A percentile compares a stretch with the other conserved stretches of the same genome.
Conservation (phyloP, 1,140 invertebrate genomes). For the Drosophila nigrodunni region DNA sequence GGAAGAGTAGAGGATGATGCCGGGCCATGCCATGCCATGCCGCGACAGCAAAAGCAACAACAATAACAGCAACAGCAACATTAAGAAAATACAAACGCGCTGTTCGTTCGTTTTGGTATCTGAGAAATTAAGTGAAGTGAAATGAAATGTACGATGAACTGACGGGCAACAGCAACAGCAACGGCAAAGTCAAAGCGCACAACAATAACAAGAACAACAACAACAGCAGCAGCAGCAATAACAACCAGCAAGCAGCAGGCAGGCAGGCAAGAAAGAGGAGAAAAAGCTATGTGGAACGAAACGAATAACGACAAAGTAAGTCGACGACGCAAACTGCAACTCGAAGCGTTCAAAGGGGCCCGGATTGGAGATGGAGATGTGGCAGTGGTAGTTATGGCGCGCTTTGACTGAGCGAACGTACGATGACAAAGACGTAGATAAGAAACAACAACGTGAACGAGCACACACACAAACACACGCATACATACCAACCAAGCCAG, state of each 20-base stretch:
- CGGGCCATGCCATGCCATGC: conserved; percentile 1
- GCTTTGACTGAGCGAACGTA: conserved; percentile 73
- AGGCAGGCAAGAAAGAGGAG: background rate
- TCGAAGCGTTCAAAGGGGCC: conserved; percentile 61
- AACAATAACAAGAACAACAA: conserved; percentile 23
- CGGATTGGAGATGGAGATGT: conserved; percentile 40
- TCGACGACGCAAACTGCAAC: conserved; percentile 61
- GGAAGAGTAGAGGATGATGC: background rate
- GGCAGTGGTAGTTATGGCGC: conserved; percentile 78
- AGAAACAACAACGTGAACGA: conserved; percentile 75
- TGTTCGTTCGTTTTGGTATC: conserved; percentile 78
- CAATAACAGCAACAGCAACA: conserved; percentile 55
- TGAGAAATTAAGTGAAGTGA: conserved; percentile 83
- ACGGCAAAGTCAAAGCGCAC: conserved; percentile 55
- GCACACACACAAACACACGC: conserved; percentile 39
- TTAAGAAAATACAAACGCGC: conserved; percentile 66
- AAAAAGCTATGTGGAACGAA: conserved; percentile 75
- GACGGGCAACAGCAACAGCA: conserved; percentile 57
- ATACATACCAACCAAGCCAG: conserved; percentile 9
- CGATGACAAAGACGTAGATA: conserved; percentile 82
- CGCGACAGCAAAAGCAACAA: conserved; percentile 40
- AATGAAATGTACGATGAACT: conserved; percentile 82
- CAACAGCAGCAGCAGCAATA: background rate
- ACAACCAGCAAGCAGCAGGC: conserved; percentile 3
- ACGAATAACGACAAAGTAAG: conserved; percentile 51